A percentile compares a stretch with the other conserved stretches of the same genome.
Conservation (phyloP, 2,797 vertebrate species). For the Gymnothorax javanicus region DNA sequence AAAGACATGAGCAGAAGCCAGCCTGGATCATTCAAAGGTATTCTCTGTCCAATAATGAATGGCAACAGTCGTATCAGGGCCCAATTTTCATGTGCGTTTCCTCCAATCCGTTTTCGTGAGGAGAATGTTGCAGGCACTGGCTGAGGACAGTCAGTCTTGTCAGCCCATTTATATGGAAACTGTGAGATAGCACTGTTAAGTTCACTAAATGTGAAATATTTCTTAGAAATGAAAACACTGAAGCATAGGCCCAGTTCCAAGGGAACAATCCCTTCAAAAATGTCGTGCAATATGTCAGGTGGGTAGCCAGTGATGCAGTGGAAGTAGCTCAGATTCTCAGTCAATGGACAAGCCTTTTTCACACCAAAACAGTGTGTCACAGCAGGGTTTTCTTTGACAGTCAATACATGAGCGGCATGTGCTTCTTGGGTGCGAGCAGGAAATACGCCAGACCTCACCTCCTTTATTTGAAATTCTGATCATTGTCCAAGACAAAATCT, state of each 20-base stretch:
- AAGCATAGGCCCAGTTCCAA: constrained; percentile 22
- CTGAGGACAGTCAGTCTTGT: constrained; percentile 18
- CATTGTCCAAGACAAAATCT: constrained; percentile 35
- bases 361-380: too few relatives aligned
- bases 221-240: constrained; percentile 26
- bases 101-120: neutral
- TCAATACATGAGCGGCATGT: constrained; percentile 30
- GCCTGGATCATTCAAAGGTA: constrained; percentile 41
- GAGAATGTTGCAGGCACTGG: constrained; percentile 4
- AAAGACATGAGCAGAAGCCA: constrained; percentile 49
- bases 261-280: constrained; percentile 30
- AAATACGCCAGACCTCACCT: constrained; percentile 32
- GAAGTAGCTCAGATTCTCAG: constrained; percentile 21
- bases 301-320: constrained; percentile 33
- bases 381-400: constrained; percentile 9
- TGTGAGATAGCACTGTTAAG: too few relatives aligned
- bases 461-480: constrained; percentile 26
- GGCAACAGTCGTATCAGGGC: constrained; percentile 33
- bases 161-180: neutral
- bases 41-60: constrained; percentile 41
- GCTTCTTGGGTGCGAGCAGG: constrained; percentile 24
- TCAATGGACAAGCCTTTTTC: too few relatives aligned
- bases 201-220: constrained; percentile 29
- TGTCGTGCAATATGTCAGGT: constrained; percentile 24
- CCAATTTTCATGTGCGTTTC: constrained; percentile 42